These are phyloP conservation scores for Eupithecia exiguata DNA, from an alignment of 2,888 invertebrate species.

Conservation along the genomic window DNA sequence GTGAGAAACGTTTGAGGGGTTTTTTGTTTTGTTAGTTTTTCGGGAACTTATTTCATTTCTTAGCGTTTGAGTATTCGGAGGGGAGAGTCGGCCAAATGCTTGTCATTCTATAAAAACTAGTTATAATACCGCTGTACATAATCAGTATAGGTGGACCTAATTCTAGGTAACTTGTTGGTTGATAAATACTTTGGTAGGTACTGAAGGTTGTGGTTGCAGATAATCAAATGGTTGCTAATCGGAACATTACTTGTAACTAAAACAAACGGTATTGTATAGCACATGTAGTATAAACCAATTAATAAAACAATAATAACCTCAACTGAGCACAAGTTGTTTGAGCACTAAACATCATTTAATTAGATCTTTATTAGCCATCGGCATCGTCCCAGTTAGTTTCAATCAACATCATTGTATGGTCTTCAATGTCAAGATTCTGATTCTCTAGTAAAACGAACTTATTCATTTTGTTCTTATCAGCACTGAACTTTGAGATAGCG, in stretches of 20 bases:
- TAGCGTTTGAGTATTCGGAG: too few relatives aligned
- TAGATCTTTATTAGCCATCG: constrained; percentile 57
- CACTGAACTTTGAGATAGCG: constrained; percentile 13
- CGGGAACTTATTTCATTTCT: too few relatives aligned
- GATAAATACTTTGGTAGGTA: background rate
- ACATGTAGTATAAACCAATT: background rate
- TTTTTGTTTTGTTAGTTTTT: too few relatives aligned
- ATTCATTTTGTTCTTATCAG: constrained; percentile 18
- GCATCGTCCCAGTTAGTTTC: constrained; percentile 66
- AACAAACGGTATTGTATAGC: background rate
- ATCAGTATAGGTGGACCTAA: too few relatives aligned
- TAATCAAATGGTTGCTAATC: background rate
- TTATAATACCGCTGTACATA: background rate
- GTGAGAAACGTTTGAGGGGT: too few relatives aligned
- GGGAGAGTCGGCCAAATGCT: background rate
- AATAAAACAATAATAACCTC: constrained; percentile 9
- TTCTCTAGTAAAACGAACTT: constrained; percentile 18
- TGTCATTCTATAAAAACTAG: background rate
- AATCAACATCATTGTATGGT: constrained; percentile 54
- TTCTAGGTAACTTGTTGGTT: background rate
- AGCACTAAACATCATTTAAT: constrained; percentile 44
- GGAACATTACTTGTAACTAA: background rate
- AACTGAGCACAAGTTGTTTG: constrained; percentile 19
- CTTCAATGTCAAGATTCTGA: constrained; percentile 26
- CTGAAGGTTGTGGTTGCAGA: background rate